These are phyloP conservation scores for Galerucella calmariensis DNA, from an alignment of 2,888 invertebrate genomes.

Conservation along the genomic window DNA sequence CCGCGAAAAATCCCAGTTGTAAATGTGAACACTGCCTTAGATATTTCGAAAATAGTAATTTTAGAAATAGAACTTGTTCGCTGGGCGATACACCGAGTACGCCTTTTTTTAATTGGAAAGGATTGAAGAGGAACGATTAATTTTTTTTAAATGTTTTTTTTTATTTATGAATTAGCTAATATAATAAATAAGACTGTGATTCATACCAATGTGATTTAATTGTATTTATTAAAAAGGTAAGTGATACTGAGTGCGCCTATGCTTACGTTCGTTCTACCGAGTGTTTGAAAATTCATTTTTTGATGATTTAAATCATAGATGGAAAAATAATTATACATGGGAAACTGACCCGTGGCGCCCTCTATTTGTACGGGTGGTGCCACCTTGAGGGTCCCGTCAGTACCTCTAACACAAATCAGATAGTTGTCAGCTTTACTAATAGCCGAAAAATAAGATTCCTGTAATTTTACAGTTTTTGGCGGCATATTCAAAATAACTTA, in stretches of 20 bases:
- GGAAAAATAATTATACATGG: too few species aligned
- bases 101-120: constrained; percentile 47
- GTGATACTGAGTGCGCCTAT: background rate
- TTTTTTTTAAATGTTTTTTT: constrained; percentile 33
- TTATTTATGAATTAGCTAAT: constrained; percentile 18
- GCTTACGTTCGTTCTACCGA: too few species aligned
- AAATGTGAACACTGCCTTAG: constrained; percentile 75
- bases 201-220: constrained; percentile 1
- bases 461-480: too few species aligned
- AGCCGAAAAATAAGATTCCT: too few species aligned
- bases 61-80: constrained; percentile 68
- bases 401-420: too few species aligned
- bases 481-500: too few species aligned
- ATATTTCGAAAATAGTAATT: constrained; percentile 65
- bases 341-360: too few species aligned
- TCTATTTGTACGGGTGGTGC: too few species aligned
- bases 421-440: too few species aligned
- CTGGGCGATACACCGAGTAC: constrained; percentile 67
- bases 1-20: constrained; percentile 78
- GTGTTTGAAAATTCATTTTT: too few species aligned
- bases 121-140: constrained; percentile 33
- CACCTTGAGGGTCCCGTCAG: too few species aligned
- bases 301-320: too few species aligned
- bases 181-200: constrained; percentile 20
- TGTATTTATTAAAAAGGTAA: constrained; percentile 6